Conservation (phyloP, 1,140 invertebrate genomes). For the Drosophila pallidifrons region DNA sequence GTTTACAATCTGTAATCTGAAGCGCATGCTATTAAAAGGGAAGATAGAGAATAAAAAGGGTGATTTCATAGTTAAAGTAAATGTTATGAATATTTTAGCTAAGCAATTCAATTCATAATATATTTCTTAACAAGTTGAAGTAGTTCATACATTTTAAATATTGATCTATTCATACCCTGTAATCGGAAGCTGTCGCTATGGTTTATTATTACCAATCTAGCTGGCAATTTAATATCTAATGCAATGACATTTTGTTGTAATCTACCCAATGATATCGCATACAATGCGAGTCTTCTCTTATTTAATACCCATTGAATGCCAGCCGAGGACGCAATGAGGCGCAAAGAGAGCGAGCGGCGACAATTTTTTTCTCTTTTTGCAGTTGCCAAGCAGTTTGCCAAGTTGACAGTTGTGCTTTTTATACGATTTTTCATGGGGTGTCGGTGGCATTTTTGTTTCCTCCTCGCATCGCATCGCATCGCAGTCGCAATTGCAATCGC, state of each 20-base stretch:
- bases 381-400: conserved; percentile 52
- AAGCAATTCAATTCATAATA: no score
- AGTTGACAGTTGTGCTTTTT: conserved; percentile 48
- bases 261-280: conserved; percentile 4
- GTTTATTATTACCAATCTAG: neutral
- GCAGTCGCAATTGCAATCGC: neutral
- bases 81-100: no score
- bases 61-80: no score
- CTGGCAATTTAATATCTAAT: no score
- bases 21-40: no score
- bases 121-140: no score
- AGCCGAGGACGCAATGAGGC: conserved; percentile 15
- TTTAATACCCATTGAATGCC: conserved; percentile 34
- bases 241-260: neutral
- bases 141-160: no score
- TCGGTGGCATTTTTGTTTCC: conserved; percentile 34
- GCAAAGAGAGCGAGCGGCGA: neutral
- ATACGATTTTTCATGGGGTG: conserved; percentile 28
- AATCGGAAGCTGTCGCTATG: neutral
- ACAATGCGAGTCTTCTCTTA: neutral
- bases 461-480: neutral
- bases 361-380: conserved; percentile 12
- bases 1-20: no score
- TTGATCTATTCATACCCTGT: no score
- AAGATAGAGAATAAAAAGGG: no score